A percentile compares a stretch with the other conserved stretches of the same genome.
Evolutionary conservation across 2,888 invertebrate genomes (phyloP).

Genomic region (Dynastes maya): DNA sequence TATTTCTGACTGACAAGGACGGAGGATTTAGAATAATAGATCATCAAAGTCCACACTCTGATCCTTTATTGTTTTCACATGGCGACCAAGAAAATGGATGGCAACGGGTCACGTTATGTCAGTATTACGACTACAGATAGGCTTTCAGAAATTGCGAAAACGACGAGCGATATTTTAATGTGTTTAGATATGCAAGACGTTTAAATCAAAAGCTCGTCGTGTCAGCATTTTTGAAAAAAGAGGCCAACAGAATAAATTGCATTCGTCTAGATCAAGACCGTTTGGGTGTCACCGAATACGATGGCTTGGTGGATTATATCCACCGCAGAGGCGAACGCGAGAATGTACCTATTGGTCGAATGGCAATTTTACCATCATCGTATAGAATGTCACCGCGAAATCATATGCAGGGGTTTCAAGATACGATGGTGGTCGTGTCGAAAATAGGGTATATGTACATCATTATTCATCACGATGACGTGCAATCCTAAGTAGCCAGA

Average conservation of each 20-base stretch:
- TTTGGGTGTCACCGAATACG: conserved; percentile 17
- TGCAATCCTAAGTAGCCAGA: no score
- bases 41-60: not conserved
- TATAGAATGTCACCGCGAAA: conserved; percentile 54
- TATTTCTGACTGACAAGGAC: not conserved
- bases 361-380: conserved; percentile 55
- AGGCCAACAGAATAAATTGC: conserved; percentile 35
- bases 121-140: conserved; percentile 35
- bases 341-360: no score
- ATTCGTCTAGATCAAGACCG: conserved; percentile 36
- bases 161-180: conserved; percentile 19
- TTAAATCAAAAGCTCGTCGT: conserved; percentile 50
- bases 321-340: no score
- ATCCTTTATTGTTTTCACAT: conserved; percentile 44
- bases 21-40: conserved; percentile 4
- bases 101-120: not conserved
- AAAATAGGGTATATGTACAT: conserved; percentile 62
- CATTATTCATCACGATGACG: no score
- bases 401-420: conserved; percentile 60
- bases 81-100: conserved; percentile 1
- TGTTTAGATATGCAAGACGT: conserved; percentile 40
- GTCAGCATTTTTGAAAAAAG: conserved; percentile 20
- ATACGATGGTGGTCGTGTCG: conserved; percentile 68
- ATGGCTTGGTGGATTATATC: no score
- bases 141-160: conserved; percentile 14